Percentiles rank a stretch among this genome's conserved stretches.
phyloP scores from a whole-genome alignment of 2,113 vertebrate species.

The Asarcornis scutulata region DNA sequence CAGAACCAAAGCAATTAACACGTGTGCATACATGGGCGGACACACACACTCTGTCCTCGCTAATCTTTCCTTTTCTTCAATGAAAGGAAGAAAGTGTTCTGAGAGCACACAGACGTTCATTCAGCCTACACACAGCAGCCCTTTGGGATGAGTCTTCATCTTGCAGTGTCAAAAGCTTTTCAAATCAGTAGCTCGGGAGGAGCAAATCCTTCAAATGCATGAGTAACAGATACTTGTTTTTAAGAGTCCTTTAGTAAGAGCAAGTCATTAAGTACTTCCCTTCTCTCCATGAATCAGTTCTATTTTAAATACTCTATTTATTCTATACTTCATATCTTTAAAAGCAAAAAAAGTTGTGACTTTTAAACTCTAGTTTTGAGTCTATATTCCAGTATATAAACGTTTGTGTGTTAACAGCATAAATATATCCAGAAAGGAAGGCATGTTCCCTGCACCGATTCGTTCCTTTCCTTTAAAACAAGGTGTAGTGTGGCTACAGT shows the following conservation, averaged over 20 bases:
- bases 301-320: background rate
- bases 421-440: background rate
- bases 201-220: background rate
- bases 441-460: background rate
- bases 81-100: background rate
- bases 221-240: slow-evolving; percentile 37
- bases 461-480: background rate
- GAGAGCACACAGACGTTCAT: background rate
- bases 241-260: slow-evolving; percentile 43
- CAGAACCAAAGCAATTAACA: background rate
- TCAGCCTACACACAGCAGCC: background rate
- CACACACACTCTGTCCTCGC: background rate
- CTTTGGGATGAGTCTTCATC: background rate
- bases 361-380: background rate
- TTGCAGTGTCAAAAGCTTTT: slow-evolving; percentile 16
- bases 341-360: background rate
- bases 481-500: background rate
- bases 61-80: background rate
- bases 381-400: background rate
- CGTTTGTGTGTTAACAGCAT: background rate
- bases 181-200: background rate
- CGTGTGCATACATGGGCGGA: no score
- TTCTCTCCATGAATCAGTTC: slow-evolving; percentile 1
- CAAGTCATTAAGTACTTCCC: slow-evolving; percentile 24
- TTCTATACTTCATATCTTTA: background rate